Evolutionary conservation across 2,113 vertebrate species (phyloP), one percentile per base, ranked within the genome.

Genomic region (Mungos mungo): DNA sequence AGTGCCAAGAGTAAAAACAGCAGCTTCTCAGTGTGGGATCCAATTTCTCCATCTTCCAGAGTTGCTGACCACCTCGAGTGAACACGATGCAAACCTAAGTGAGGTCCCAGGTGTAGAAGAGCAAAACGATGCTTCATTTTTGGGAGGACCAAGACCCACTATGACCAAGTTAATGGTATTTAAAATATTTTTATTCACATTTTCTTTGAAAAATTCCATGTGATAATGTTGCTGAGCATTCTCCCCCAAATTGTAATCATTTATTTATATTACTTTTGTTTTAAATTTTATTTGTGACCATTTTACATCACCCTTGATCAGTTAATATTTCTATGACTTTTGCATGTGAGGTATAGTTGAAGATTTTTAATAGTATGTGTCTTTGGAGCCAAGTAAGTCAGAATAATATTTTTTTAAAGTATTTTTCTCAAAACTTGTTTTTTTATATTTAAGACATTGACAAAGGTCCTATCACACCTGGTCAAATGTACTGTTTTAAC

Each of bases 141-240:
- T 99, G 52, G 99, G 99, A 82, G 99, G 99, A 81, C 99, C 99
- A 21, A 99, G 99, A 96, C 99, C 99, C 96, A 99, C 99, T 38
- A 99, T 99, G 98, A 99, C 99, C 72, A 99, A 99, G 95, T 99
- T 99, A 92, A 99, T 99, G 99, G 99, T 99, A 99, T 98, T 81
- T 96, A 89, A 93, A 93, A 50, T 47, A 68, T 96, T 95, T 92
- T 89, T n/a, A 41, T 79, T 82, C 41, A 60, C n/a, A 50, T 92
- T 87, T 95, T 96, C 16, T 88, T 84, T 94, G 76, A 69, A 76
- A 92, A 89, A 21, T 84, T 96, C 5, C 45, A 25, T 38, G 23
- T 88, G 65, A 71, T 74, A 76, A 33, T 79, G 7, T 93, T 82
- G n/a, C 19, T 66, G 7, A 52, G 33, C 33, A 82, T 69, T 82